Evolutionary conservation across 2,113 vertebrate species (phyloP), one percentile per base, ranked within the genome.

Genomic region (Nannobrachium achirus): DNA sequence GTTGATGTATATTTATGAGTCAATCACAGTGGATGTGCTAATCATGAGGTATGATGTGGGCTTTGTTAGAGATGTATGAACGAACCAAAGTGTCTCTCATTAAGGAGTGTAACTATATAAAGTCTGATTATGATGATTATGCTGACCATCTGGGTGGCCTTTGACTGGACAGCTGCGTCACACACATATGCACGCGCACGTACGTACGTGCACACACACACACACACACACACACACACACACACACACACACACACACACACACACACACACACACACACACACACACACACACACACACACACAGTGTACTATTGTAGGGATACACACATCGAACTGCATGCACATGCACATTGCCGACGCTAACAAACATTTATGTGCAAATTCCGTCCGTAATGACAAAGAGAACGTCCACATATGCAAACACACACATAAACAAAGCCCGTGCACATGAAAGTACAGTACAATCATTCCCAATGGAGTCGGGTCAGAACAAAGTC

Each of bases 81-180:
- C 88, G 75, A 89, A 81, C 73, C 70, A 81, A 67, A 88, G 85
- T 82, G 75, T 78, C 79, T 68, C 69, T 82, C 83, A 84, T 89
- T 86, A 86, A 78, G 83, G 49, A 88, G 70, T 79, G 81, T 81
- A 81, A 86, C 77, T 85, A 74, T 69, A 78, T 87, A 86, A 86
- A 82, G 66, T 86, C 66, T 82, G 78, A 89, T 83, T 77, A 87
- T 81, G 73, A 74, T 82, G 82, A 90, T 91, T 89, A 90, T 73
- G 64, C 76, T 79, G 81, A 86, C 89, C 87, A 90, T 89, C 90
- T 92, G 91, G 76, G 62, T 76, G 76, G 69, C 76, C 80, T 80
- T 76, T 73, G 69, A 88, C 72, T 73, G 71, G 66, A 75, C 78
- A 71, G 50, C 68, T 69, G 78, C 51, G 14, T 13, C 63, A 69